Evolutionary conservation across 2,797 vertebrate genomes (phyloP).

Genomic region (Enteromius thamalakanensis): DNA sequence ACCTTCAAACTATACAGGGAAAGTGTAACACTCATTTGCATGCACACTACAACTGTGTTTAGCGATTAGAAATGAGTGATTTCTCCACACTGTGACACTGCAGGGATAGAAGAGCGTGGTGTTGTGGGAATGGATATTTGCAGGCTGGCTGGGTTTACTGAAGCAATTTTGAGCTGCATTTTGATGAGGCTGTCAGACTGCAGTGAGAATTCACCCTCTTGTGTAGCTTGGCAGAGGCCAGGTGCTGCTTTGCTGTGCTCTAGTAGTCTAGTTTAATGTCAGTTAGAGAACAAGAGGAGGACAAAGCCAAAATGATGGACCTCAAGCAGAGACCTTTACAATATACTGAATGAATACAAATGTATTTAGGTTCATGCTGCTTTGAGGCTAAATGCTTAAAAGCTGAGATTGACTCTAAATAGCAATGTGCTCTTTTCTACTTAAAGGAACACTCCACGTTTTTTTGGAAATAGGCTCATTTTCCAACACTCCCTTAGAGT

Average conservation of each 20-base stretch:
- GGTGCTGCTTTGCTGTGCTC: slow-evolving; percentile 30
- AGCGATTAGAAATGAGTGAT: slow-evolving; percentile 41
- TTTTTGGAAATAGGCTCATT: no score
- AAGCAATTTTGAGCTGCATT: slow-evolving; percentile 45
- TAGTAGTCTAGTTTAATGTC: slow-evolving; percentile 22
- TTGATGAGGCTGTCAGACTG: slow-evolving; percentile 48
- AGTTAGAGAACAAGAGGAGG: slow-evolving; percentile 18
- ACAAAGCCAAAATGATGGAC: slow-evolving; percentile 12
- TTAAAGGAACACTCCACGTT: no score
- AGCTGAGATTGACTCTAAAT: neutral
- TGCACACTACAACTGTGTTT: slow-evolving; percentile 9
- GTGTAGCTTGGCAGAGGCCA: slow-evolving; percentile 23
- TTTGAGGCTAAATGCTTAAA: neutral
- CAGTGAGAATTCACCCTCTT: slow-evolving; percentile 2
- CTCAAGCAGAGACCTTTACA: neutral
- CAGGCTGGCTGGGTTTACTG: slow-evolving; percentile 33
- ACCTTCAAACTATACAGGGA: neutral
- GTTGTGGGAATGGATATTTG: slow-evolving; percentile 39
- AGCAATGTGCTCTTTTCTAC: neutral
- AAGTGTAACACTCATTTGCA: slow-evolving; percentile 22
- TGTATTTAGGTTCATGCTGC: neutral
- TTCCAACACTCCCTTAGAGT: no score
- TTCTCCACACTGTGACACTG: slow-evolving; percentile 25
- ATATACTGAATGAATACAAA: slow-evolving; percentile 21
- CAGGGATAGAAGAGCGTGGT: slow-evolving; percentile 2